phyloP scores from a whole-genome alignment of 2,888 invertebrate genomes.

The Rhamnusium bicolor region DNA sequence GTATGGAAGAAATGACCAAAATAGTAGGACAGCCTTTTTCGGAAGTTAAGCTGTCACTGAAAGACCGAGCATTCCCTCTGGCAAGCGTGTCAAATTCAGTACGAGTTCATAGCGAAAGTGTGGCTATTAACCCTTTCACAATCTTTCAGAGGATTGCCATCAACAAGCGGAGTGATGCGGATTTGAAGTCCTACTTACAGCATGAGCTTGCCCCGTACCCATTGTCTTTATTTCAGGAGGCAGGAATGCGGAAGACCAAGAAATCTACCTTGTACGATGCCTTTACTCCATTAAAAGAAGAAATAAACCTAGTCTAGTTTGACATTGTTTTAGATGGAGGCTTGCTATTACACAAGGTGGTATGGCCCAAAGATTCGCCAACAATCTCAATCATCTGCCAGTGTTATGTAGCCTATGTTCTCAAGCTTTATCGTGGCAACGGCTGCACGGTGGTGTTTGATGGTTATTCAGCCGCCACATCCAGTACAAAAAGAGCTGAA shows the following conservation, averaged over 20 bases:
- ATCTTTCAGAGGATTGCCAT: neutral
- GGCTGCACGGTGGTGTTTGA: slow-evolving; percentile 14
- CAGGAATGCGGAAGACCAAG: slow-evolving; percentile 21
- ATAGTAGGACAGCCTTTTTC: slow-evolving; percentile 20
- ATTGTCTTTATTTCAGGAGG: neutral
- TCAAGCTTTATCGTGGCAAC: slow-evolving; percentile 1
- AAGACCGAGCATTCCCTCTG: slow-evolving; percentile 23
- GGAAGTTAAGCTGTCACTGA: slow-evolving; percentile 21
- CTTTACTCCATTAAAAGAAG: slow-evolving; percentile 15
- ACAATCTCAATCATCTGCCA: slow-evolving; percentile 1
- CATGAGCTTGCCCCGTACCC: slow-evolving; percentile 1
- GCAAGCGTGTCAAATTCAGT: slow-evolving; percentile 8
- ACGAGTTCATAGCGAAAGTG: slow-evolving; percentile 4
- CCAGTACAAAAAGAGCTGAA: slow-evolving; percentile 2
- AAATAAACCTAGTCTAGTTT: slow-evolving; percentile 25
- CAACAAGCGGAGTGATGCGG: neutral
- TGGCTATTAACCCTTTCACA: neutral
- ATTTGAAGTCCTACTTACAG: neutral
- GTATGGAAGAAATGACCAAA: slow-evolving; percentile 20
- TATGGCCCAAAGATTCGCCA: slow-evolving; percentile 21
- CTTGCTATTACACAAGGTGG: slow-evolving; percentile 19
- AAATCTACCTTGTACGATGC: slow-evolving; percentile 19
- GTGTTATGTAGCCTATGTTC: neutral
- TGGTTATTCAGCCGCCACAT: slow-evolving; percentile 1
- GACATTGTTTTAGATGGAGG: slow-evolving; percentile 11